A percentile compares a stretch with the other conserved stretches of the same genome.
phyloP scores from a whole-genome alignment of 1,140 invertebrate genomes.

The Drosophila asahinai region DNA sequence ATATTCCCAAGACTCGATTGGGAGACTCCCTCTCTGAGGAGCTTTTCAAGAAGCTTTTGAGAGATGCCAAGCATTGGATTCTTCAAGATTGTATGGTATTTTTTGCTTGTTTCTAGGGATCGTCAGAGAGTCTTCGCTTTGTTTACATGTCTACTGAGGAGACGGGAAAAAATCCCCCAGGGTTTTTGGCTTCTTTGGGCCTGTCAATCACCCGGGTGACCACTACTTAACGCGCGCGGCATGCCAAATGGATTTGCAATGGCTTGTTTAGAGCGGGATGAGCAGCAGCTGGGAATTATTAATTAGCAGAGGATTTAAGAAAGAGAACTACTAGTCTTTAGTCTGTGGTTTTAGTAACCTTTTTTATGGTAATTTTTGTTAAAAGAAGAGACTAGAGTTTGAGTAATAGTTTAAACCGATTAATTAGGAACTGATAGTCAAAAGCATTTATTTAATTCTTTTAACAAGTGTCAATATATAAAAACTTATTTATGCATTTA shows the following conservation, averaged over 20 bases:
- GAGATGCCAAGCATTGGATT: constrained; percentile 2
- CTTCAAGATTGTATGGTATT: constrained; percentile 2
- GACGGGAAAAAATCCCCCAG: constrained; percentile 37
- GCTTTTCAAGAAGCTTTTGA: constrained; percentile 19
- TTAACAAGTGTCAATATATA: too few relatives aligned
- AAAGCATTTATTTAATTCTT: too few relatives aligned
- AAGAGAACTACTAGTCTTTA: constrained; percentile 24
- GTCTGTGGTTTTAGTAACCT: not conserved
- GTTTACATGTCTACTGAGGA: constrained; percentile 43
- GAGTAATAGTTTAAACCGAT: not conserved
- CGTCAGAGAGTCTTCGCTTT: constrained; percentile 30
- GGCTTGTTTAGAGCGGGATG: not conserved
- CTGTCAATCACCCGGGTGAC: constrained; percentile 54
- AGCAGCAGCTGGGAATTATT: constrained; percentile 20
- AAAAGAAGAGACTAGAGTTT: not conserved
- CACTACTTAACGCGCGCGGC: not conserved
- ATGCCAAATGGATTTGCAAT: constrained; percentile 23
- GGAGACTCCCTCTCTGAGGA: constrained; percentile 8
- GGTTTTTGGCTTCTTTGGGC: constrained; percentile 6
- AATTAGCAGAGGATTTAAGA: not conserved
- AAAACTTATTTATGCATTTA: too few relatives aligned
- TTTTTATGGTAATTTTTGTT: constrained; percentile 12
- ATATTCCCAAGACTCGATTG: not conserved
- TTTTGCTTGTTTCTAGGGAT: constrained; percentile 3
- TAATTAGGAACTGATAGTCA: too few relatives aligned